Conservation (phyloP, 2,888 invertebrate genomes). For the Iphiclides podalirius region DNA sequence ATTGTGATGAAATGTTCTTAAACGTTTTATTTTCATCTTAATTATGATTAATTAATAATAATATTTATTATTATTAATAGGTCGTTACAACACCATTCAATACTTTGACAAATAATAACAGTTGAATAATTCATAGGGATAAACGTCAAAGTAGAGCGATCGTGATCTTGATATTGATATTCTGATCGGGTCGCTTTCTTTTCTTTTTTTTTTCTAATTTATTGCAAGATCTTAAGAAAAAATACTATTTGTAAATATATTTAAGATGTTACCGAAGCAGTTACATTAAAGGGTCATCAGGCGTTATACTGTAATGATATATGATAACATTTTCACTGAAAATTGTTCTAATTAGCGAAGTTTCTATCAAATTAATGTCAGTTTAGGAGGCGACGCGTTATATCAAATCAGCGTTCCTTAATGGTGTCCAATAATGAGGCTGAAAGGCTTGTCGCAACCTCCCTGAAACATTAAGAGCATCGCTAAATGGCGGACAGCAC, state of each 20-base stretch:
- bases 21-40: too few relatives aligned
- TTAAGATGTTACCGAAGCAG: too few relatives aligned
- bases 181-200: background rate
- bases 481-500: constrained; percentile 4
- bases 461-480: constrained; percentile 6
- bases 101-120: background rate
- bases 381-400: background rate
- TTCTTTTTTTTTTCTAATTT: background rate
- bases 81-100: too few relatives aligned
- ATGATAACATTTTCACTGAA: too few relatives aligned
- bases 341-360: background rate
- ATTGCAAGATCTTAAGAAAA: background rate
- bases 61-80: too few relatives aligned
- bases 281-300: too few relatives aligned
- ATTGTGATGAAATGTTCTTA: too few relatives aligned
- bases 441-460: constrained; percentile 11
- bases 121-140: background rate
- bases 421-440: constrained; percentile 7
- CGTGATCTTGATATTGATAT: background rate
- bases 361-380: background rate
- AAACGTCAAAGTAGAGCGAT: background rate
- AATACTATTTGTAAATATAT: background rate
- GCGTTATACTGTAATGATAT: too few relatives aligned
- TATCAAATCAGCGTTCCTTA: constrained; percentile 19
- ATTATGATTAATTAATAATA: too few relatives aligned